These are phyloP conservation scores for Odontocolon sp. DNA, from an alignment of 2,888 invertebrate genomes.

Conservation along the genomic window DNA sequence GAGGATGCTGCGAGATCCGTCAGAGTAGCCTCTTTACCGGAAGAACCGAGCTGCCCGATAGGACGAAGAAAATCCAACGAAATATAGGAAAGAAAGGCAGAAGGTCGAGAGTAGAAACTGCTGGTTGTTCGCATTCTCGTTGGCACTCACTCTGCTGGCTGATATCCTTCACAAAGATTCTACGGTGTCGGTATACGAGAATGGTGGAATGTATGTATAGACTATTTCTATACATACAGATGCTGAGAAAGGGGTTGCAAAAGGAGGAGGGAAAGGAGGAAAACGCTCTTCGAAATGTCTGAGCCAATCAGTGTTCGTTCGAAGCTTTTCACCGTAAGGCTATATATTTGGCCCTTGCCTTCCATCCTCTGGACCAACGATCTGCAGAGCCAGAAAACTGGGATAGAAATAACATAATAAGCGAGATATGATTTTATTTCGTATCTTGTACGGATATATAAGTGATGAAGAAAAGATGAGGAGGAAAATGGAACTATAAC, in stretches of 20 bases:
- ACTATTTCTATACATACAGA: slow-evolving; percentile 33
- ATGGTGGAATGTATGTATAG: background rate
- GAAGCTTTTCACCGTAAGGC: slow-evolving; percentile 32
- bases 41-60: slow-evolving; percentile 9
- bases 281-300: slow-evolving; percentile 41
- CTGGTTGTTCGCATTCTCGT: background rate
- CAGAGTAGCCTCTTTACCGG: background rate
- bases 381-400: slow-evolving; percentile 5
- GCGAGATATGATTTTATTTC: slow-evolving; percentile 72
- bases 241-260: slow-evolving; percentile 11
- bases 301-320: slow-evolving; percentile 56
- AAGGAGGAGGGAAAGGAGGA: slow-evolving; percentile 35
- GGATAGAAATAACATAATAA: slow-evolving; percentile 72
- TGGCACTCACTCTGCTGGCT: slow-evolving; percentile 11
- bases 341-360: background rate
- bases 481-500: background rate
- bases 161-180: background rate
- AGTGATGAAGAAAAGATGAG: background rate
- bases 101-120: slow-evolving; percentile 14
- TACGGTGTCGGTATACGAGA: slow-evolving; percentile 5
- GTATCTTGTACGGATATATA: slow-evolving; percentile 26
- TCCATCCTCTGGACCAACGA: background rate
- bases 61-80: slow-evolving; percentile 28
- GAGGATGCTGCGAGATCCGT: no score
- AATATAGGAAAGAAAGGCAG: slow-evolving; percentile 1